Evolutionary conservation across 1,140 invertebrate genomes (phyloP).

Genomic region (Anadara kagoshimensis): DNA sequence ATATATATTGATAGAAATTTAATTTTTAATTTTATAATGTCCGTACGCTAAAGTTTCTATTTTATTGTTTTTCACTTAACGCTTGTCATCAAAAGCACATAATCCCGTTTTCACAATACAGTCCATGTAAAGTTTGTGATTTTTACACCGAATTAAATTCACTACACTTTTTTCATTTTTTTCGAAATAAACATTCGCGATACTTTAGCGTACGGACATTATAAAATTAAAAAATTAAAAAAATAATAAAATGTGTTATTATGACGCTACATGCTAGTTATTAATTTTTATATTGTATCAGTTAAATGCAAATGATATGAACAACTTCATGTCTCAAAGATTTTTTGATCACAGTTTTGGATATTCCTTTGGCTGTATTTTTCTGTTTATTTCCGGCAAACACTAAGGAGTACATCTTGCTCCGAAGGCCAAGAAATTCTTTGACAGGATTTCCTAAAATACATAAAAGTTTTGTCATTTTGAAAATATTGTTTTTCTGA

Average conservation of each 20-base stretch:
- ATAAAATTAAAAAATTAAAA: conserved; percentile 4
- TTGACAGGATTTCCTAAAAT: no score
- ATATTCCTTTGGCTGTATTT: conserved; percentile 9
- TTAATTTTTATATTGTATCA: no score
- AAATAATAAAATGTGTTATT: no score
- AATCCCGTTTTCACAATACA: conserved; percentile 5
- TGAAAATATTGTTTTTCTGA: not conserved
- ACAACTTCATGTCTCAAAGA: conserved; percentile 12
- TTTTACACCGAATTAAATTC: conserved; percentile 12
- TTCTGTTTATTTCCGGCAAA: no score
- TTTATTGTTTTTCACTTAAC: not conserved
- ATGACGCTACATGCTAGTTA: no score
- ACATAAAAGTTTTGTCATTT: not conserved
- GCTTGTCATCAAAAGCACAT: conserved; percentile 16
- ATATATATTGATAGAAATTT: no score
- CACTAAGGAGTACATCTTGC: no score
- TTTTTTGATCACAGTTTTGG: conserved; percentile 13
- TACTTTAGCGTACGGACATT: conserved; percentile 22
- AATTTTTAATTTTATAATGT: conserved; percentile 17
- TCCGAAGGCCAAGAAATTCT: no score
- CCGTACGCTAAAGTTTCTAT: conserved; percentile 9
- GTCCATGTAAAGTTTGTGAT: conserved; percentile 14
- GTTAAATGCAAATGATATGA: no score
- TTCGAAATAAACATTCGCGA: conserved; percentile 17
- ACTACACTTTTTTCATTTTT: conserved; percentile 8